Conservation (phyloP, 1,140 invertebrate species). For the Plutomurus gul region DNA sequence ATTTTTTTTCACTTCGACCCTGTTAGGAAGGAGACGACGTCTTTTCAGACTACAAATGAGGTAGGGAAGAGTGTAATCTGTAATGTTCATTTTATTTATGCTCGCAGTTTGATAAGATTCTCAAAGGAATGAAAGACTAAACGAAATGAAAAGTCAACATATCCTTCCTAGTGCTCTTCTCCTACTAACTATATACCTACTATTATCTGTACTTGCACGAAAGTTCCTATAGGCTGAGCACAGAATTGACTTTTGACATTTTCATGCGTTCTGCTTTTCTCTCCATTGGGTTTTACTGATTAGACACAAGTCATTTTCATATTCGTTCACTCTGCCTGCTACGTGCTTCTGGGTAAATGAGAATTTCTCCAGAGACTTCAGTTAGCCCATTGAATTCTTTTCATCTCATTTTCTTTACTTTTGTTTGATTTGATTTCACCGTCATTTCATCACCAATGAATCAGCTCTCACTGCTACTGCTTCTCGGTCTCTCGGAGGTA, state of each 20-base stretch:
- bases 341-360: conserved; percentile 8
- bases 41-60: neutral
- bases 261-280: neutral
- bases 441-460: conserved; percentile 21
- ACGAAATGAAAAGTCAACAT: neutral
- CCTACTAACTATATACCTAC: too few relatives aligned
- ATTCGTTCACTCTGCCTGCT: neutral
- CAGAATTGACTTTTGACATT: conserved; percentile 20
- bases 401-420: conserved; percentile 1
- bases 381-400: neutral
- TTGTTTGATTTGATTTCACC: neutral
- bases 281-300: neutral
- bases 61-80: neutral
- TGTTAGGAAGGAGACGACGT: neutral
- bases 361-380: neutral
- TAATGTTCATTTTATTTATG: neutral
- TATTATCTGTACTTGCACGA: neutral
- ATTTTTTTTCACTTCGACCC: too few relatives aligned
- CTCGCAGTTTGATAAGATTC: neutral
- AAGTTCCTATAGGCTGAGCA: neutral
- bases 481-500: too few relatives aligned
- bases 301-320: conserved; percentile 15
- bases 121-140: neutral
- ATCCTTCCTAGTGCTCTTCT: neutral
- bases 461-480: too few relatives aligned